Evolutionary conservation across 2,888 invertebrate genomes (phyloP).

Genomic region (Limnephilus marmoratus): DNA sequence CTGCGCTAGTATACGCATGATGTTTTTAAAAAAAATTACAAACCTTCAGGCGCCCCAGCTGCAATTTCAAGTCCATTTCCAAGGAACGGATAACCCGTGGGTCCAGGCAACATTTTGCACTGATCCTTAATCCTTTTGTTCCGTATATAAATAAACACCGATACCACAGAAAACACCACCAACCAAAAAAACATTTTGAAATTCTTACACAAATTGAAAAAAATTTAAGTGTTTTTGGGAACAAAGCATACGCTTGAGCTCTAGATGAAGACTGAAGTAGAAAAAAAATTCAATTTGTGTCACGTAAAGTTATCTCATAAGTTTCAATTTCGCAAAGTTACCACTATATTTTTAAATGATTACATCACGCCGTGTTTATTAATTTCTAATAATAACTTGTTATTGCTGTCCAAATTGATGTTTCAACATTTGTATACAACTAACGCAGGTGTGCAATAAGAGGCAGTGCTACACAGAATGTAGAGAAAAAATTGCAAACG

Average conservation of each 20-base stretch:
- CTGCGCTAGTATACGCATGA: too few relatives aligned
- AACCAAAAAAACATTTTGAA: slow-evolving; percentile 32
- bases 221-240: not conserved
- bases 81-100: slow-evolving; percentile 72
- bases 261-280: not conserved
- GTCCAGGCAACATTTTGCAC: slow-evolving; percentile 51
- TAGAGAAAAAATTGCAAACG: not conserved
- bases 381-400: not conserved
- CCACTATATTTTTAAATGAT: not conserved
- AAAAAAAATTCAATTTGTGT: not conserved
- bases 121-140: slow-evolving; percentile 31
- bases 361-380: not conserved
- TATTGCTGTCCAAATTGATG: too few relatives aligned
- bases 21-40: not conserved
- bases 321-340: not conserved
- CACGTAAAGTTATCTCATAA: not conserved
- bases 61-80: slow-evolving; percentile 75
- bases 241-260: not conserved
- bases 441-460: not conserved
- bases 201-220: not conserved
- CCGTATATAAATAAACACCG: not conserved
- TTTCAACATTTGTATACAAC: not conserved
- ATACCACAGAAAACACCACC: not conserved
- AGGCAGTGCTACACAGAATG: not conserved
- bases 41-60: slow-evolving; percentile 72